These are phyloP conservation scores for Isaurus tuberculatus DNA, from an alignment of 92 coral and sea anemone species.

Conservation along the genomic window DNA sequence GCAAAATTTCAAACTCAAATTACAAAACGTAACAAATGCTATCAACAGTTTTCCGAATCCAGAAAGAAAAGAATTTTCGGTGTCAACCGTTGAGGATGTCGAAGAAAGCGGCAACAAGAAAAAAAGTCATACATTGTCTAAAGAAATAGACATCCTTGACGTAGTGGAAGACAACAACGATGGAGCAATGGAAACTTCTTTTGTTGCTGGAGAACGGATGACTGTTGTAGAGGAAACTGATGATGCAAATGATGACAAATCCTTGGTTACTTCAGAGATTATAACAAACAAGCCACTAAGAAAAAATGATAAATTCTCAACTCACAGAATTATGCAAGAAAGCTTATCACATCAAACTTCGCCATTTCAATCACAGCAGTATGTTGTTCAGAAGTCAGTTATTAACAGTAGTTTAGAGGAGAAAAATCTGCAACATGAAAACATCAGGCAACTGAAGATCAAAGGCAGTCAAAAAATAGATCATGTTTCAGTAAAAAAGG, in stretches of 20 bases:
- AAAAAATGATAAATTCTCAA: neutral
- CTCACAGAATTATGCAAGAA: neutral
- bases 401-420: neutral
- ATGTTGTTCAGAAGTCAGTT: neutral
- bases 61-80: neutral
- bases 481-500: neutral
- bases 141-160: slow-evolving; percentile 34
- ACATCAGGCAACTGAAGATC: neutral
- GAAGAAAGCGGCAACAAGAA: neutral
- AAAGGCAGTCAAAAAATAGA: neutral
- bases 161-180: slow-evolving; percentile 1
- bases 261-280: neutral
- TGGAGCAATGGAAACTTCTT: neutral
- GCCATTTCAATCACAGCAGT: neutral
- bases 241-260: slow-evolving; percentile 18
- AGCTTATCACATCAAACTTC: neutral
- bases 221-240: slow-evolving; percentile 29
- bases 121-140: neutral
- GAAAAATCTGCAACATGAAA: neutral
- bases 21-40: neutral
- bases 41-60: neutral
- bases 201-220: slow-evolving; percentile 8
- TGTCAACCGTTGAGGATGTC: neutral
- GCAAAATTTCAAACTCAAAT: neutral
- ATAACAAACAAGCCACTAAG: neutral